phyloP scores from a whole-genome alignment of 2,113 vertebrate species.

The Mastomys natalensis region DNA sequence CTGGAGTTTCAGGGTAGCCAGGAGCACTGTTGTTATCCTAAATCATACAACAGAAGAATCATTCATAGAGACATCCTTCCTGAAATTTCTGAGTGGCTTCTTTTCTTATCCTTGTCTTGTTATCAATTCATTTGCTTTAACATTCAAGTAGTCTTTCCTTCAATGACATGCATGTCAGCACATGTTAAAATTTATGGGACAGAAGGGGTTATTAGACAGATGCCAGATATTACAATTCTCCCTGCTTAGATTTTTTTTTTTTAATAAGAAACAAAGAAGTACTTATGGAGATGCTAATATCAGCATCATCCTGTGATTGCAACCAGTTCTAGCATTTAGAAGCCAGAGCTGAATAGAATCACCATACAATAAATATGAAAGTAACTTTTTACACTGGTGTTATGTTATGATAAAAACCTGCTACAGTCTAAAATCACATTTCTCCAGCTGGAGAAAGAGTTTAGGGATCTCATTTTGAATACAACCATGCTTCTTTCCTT shows the following conservation, averaged over 20 bases:
- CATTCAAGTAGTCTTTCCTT: neutral
- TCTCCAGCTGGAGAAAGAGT: neutral
- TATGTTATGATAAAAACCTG: neutral
- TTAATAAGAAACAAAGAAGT: neutral
- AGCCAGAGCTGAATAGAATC: neutral
- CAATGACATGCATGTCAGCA: neutral
- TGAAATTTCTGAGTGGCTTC: neutral
- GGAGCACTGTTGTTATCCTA: constrained; percentile 29
- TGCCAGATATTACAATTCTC: neutral
- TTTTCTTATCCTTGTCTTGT: neutral
- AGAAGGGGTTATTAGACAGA: neutral
- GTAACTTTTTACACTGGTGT: neutral
- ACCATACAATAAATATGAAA: neutral
- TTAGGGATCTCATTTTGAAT: neutral
- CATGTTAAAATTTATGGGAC: neutral
- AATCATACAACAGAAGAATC: neutral
- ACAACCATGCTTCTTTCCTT: neutral
- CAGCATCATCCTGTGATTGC: neutral
- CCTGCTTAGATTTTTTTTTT: neutral
- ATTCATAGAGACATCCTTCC: neutral
- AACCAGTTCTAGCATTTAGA: neutral
- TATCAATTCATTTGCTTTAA: neutral
- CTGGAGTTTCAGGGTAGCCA: neutral
- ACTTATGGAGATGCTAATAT: neutral
- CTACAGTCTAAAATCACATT: neutral